Conservation (phyloP, 92 coral and sea anemone genomes). For the Anthopleura xanthogrammica region DNA sequence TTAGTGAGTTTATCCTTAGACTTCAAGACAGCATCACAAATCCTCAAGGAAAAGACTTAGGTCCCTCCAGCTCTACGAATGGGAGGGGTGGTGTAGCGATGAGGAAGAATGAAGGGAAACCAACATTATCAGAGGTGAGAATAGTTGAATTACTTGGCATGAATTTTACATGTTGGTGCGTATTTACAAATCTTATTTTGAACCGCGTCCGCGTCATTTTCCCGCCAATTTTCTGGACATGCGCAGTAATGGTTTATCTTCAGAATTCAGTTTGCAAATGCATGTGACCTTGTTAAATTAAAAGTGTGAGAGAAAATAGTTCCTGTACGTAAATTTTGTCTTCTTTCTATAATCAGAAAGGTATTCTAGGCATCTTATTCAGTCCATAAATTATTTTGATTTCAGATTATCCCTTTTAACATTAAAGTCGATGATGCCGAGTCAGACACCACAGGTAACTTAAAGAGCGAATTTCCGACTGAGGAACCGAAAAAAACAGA, state of each 20-base stretch:
- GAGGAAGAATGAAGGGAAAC: slow-evolving; percentile 24
- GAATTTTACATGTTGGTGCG: too few relatives aligned
- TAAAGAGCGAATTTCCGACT: neutral
- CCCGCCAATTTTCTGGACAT: neutral
- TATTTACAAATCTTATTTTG: neutral
- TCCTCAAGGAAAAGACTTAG: slow-evolving; percentile 10
- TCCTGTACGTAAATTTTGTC: too few relatives aligned
- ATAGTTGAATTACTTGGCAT: too few relatives aligned
- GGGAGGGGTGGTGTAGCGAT: slow-evolving; percentile 24
- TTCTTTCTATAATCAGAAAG: neutral
- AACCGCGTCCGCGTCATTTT: neutral
- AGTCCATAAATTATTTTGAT: neutral
- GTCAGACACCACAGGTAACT: neutral
- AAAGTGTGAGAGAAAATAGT: too few relatives aligned
- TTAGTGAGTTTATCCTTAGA: slow-evolving; percentile 2
- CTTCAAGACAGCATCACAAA: slow-evolving; percentile 18
- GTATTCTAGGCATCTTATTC: neutral
- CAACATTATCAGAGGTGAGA: slow-evolving; percentile 25
- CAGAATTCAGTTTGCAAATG: too few relatives aligned
- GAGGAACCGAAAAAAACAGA: slow-evolving; percentile 1
- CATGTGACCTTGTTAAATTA: neutral
- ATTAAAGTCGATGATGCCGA: slow-evolving; percentile 16
- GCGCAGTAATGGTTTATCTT: neutral
- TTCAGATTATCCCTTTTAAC: slow-evolving; percentile 25
- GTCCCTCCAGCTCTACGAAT: slow-evolving; percentile 9